Evolutionary conservation across 2,888 invertebrate species (phyloP), one percentile per base, ranked within the genome.

Genomic region (Sacculina carcini): DNA sequence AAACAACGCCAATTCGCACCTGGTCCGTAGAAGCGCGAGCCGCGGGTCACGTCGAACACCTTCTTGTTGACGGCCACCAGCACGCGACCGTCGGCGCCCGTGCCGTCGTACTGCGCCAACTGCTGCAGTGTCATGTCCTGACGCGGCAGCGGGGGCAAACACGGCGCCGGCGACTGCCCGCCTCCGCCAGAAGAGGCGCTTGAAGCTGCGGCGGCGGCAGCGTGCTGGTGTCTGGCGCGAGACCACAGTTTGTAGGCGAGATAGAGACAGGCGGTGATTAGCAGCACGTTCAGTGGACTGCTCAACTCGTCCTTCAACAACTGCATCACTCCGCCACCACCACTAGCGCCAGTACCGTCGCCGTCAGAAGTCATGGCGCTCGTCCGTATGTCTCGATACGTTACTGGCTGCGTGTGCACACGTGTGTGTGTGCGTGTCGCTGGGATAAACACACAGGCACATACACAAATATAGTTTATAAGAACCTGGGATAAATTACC

Each of bases 21-120:
- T 67, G 90, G 89, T 23, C 92, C 92, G 67, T 94, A 94, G 66
- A 87, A 89, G 56, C 77, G 72, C 62, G 79, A 81, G 54, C 87
- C 89, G 63, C 75, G 77, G 39, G 92, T 90, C 58, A 80, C 89
- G 69, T 96, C 94, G 68, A 86, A 96, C 50, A 96, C 81, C 69
- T 77, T 86, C 26, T 90, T 87, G 66, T 92, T 90, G 50, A 94
- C 84, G 9, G 86, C 92, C 40, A 96, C 76, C 57, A 92, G 70
- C 55, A 94, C 79, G 58, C 92, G 71, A 26, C 86, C 87, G 62
- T 90, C 89, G 29, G 77, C 70, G 61, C 79, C 81, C 51, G 69
- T 79, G 5, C 94, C 94, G 64, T 92, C 83, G 64, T 77, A 92
- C 58, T 78, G 74, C 58, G 76, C 76, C 57, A 96, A 69, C 66